Conservation (phyloP, 2,797 vertebrate genomes). For the Hydrolagus colliei region DNA sequence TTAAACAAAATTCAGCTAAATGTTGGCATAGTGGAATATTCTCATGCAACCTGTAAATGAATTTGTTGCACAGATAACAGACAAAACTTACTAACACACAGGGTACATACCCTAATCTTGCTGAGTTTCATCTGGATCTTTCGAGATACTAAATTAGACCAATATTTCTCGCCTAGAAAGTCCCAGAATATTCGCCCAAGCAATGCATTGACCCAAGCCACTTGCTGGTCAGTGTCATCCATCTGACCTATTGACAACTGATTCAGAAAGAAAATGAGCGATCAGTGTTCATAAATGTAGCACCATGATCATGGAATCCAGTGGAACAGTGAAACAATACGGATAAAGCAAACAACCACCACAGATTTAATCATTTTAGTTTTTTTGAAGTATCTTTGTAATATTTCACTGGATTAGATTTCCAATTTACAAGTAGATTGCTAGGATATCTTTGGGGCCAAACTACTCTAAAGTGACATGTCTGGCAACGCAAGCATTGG, state of each 20-base stretch:
- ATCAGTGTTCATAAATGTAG: no score
- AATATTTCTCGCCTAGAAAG: slow-evolving; percentile 86
- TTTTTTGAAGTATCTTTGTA: no score
- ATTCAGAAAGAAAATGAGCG: slow-evolving; percentile 38
- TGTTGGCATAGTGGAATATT: background rate
- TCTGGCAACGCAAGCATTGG: background rate
- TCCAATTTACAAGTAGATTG: background rate
- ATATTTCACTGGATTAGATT: no score
- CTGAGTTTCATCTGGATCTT: slow-evolving; percentile 99
- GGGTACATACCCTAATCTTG: slow-evolving; percentile 80
- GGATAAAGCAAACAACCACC: background rate
- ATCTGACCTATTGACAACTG: slow-evolving; percentile 61
- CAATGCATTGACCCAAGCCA: slow-evolving; percentile 86
- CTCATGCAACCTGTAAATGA: background rate
- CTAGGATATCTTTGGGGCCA: background rate
- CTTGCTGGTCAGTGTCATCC: slow-evolving; percentile 61
- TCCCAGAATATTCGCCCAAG: slow-evolving; percentile 88
- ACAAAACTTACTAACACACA: background rate
- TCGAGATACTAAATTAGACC: slow-evolving; percentile 85
- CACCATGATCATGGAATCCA: no score
- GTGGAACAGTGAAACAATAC: background rate
- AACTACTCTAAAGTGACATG: background rate
- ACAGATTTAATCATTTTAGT: background rate
- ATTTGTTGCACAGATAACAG: background rate
- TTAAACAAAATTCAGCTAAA: background rate